A percentile compares a stretch with the other conserved stretches of the same genome.
phyloP scores from a whole-genome alignment of 2,888 invertebrate genomes.

The Apamea sordens region DNA sequence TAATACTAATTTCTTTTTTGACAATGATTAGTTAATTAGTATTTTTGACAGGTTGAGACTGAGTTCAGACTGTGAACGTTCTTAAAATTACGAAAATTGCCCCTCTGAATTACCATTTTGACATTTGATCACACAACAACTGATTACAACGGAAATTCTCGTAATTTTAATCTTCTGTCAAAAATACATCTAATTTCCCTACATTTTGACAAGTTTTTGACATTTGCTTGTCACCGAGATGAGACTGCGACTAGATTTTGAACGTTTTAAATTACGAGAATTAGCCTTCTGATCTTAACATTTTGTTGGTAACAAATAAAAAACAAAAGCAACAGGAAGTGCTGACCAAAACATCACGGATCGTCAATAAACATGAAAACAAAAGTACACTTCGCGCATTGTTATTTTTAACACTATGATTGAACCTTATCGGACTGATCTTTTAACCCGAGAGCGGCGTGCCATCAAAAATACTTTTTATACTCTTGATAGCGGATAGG shows the following conservation, averaged over 20 bases:
- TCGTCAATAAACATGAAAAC: conserved; percentile 66
- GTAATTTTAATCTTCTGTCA: too few relatives aligned
- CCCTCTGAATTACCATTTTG: not conserved
- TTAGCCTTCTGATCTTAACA: not conserved
- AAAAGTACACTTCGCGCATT: conserved; percentile 72
- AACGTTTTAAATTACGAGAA: too few relatives aligned
- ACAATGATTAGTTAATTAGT: too few relatives aligned
- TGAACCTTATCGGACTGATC: conserved; percentile 79
- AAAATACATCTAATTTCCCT: too few relatives aligned
- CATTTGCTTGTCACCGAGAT: too few relatives aligned
- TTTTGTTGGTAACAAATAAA: conserved; percentile 22
- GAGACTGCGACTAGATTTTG: too few relatives aligned
- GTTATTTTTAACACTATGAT: conserved; percentile 79
- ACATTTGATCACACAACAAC: too few relatives aligned
- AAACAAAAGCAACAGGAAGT: conserved; percentile 49
- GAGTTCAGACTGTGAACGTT: not conserved
- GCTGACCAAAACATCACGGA: conserved; percentile 43
- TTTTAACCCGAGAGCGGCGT: conserved; percentile 77
- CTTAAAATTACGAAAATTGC: not conserved
- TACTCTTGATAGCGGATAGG: conserved; percentile 54
- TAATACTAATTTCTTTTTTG: too few relatives aligned
- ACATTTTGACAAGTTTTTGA: too few relatives aligned
- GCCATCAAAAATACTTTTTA: conserved; percentile 70
- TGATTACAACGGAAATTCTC: too few relatives aligned
- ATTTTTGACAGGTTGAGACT: not conserved